Conservation (phyloP, 1,140 invertebrate species). For the Contarinia nasturtii region DNA sequence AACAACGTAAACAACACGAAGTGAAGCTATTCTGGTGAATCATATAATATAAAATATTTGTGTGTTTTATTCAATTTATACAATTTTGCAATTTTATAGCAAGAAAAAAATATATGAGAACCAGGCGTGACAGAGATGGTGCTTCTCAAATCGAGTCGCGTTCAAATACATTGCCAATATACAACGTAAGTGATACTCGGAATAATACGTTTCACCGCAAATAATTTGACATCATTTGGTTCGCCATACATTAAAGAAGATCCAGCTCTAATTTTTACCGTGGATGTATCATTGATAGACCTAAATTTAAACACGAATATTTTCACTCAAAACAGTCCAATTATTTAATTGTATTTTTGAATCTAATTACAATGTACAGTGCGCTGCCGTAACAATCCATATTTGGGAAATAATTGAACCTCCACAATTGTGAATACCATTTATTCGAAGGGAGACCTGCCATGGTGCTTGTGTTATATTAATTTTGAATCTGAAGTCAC, state of each 20-base stretch:
- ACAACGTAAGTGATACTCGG: too few species aligned
- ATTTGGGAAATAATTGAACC: constrained; percentile 39
- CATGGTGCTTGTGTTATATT: constrained; percentile 27
- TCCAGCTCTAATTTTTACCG: constrained; percentile 16
- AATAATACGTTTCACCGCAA: constrained; percentile 14
- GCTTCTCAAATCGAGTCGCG: too few species aligned
- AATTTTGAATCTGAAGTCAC: too few species aligned
- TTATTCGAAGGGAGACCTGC: constrained; percentile 25
- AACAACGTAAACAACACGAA: too few species aligned
- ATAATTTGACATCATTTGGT: constrained; percentile 12
- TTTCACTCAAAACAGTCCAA: background rate
- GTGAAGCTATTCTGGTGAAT: too few species aligned
- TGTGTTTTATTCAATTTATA: too few species aligned
- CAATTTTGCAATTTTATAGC: too few species aligned
- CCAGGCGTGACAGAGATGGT: too few species aligned
- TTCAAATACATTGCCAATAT: too few species aligned
- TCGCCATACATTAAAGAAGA: constrained; percentile 14
- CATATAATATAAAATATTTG: too few species aligned
- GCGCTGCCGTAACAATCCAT: constrained; percentile 30
- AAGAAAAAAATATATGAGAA: too few species aligned
- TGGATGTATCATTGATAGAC: background rate
- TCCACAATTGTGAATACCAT: constrained; percentile 33
- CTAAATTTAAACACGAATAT: background rate
- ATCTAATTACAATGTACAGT: constrained; percentile 28
- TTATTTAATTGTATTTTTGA: background rate